A percentile compares a stretch with the other conserved stretches of the same genome.
These are phyloP conservation scores for human (Homo sapiens) DNA, from an alignment of 2,113 vertebrate species.

Conservation along the genomic window DNA sequence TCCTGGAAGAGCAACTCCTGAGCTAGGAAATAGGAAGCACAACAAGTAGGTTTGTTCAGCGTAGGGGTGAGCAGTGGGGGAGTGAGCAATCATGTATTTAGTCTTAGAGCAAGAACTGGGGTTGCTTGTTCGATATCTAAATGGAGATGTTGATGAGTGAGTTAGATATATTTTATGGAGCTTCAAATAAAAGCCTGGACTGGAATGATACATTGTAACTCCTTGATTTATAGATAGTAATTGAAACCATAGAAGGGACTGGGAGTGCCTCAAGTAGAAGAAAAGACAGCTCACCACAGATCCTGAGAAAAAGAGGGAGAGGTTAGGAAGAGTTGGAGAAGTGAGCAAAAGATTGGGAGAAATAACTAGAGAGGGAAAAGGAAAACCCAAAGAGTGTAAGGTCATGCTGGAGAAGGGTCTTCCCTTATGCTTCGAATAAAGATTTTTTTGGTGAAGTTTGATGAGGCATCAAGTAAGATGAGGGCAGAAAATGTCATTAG, in stretches of 20 bases:
- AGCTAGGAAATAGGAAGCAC: background rate
- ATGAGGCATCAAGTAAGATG: too few relatives aligned
- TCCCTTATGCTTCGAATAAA: background rate
- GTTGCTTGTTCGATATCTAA: background rate
- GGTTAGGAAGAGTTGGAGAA: background rate
- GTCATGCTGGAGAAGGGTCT: background rate
- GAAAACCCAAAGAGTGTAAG: background rate
- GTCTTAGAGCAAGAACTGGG: background rate
- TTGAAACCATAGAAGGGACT: background rate
- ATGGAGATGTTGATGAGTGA: background rate
- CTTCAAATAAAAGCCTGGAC: background rate
- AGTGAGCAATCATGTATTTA: background rate
- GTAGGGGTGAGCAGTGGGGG: background rate
- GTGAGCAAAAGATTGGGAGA: background rate
- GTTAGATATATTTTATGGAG: background rate
- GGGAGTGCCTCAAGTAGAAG: background rate
- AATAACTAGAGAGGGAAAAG: background rate
- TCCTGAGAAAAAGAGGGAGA: background rate
- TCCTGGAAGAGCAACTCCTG: background rate
- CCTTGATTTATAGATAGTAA: background rate
- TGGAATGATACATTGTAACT: background rate
- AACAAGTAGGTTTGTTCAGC: background rate
- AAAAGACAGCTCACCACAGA: background rate
- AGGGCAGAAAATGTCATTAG: background rate
- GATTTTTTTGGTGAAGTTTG: background rate